A percentile compares a stretch with the other conserved stretches of the same genome.
Evolutionary conservation across 2,888 invertebrate species (phyloP).

Genomic region (Hydropsyche betteni): DNA sequence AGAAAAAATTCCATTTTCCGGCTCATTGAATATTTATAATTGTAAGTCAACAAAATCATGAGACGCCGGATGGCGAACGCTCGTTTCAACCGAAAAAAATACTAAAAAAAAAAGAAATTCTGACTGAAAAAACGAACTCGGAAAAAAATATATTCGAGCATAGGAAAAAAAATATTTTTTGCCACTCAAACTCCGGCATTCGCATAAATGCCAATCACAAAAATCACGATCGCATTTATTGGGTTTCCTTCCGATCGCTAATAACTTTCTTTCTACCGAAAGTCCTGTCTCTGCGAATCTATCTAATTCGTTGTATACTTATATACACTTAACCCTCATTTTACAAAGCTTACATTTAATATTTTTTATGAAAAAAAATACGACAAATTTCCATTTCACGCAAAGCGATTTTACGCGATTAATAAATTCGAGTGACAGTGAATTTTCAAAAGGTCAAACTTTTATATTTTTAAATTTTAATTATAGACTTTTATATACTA

Average conservation of each 20-base stretch:
- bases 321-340: no score
- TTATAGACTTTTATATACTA: no score
- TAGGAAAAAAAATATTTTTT: constrained; percentile 17
- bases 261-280: constrained; percentile 24
- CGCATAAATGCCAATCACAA: constrained; percentile 36
- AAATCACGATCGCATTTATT: constrained; percentile 40
- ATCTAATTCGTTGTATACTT: no score
- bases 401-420: no score
- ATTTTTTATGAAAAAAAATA: no score
- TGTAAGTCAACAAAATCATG: constrained; percentile 37
- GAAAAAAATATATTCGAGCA: not conserved
- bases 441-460: no score
- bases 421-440: no score
- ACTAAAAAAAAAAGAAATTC: not conserved
- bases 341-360: no score
- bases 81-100: constrained; percentile 1
- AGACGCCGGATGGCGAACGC: constrained; percentile 22
- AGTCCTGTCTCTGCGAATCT: no score
- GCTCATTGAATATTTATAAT: constrained; percentile 42
- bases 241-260: constrained; percentile 38
- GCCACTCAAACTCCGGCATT: not conserved
- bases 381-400: no score
- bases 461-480: no score
- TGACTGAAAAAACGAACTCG: not conserved
- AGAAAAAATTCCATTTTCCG: constrained; percentile 28